Evolutionary conservation across 2,113 vertebrate genomes (phyloP), one percentile per base, ranked within the genome.

Genomic region (Natator depressus): DNA sequence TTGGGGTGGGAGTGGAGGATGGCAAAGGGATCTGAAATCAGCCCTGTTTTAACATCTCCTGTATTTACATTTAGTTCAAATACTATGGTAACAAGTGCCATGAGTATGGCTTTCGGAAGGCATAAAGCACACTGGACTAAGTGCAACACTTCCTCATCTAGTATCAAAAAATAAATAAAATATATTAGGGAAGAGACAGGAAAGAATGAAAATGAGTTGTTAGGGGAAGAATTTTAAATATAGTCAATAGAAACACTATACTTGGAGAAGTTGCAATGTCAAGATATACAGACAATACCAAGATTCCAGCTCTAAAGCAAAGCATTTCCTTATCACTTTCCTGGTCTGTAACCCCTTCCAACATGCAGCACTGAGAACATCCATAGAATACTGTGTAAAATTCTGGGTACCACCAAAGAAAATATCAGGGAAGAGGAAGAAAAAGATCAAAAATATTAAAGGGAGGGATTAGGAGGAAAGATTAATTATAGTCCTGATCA

Each of bases 211-310:
- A 89, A 20, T 55, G 93, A 69, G 80, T 82, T 49, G 80, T 42
- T 20, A 84, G 51, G 51, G 59, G 90, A 87, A 85, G 87, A 94
- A 65, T 90, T 53, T 94, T 87, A 84, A 88, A 89, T 90, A 95
- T 85, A 82, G 14, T 76, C 79, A 92, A 57, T 8, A 83, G 88
- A 96, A 94, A 87, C 2, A 69, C 90, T 84, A 78, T 84, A 83
- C 90, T 80, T 53, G 35, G 59, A 38, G 93, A 92, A 89, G 38
- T 65, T 84, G 82, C 80, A 90, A 6, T 72, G 84, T 80, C 79
- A 83, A 59, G 75, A 78, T 47, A 78, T 16, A 81, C 1, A 91
- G 82, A 91, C 47, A 89, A 80, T 62, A 92, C 35, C n/a, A 24
- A 88, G 59, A 78, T 84, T 94, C 82, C 89, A 95, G 75, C 76